Conservation (phyloP, 2,888 invertebrate genomes). For the Chalcosyrphus nemorum region DNA sequence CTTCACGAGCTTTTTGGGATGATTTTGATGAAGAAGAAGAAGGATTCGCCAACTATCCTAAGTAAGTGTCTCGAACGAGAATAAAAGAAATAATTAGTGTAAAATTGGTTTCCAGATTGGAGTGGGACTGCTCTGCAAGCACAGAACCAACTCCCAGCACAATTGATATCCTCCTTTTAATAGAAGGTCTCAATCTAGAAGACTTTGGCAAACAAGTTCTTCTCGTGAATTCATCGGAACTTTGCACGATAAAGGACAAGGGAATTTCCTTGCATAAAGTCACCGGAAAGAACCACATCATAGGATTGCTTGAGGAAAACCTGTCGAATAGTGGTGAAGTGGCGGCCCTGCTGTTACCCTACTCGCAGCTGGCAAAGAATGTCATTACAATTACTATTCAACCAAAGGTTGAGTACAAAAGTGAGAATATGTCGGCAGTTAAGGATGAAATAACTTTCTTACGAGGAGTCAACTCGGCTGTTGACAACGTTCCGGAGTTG, state of each 20-base stretch:
- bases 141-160: slow-evolving; percentile 45
- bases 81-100: neutral
- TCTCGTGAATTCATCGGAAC: slow-evolving; percentile 72
- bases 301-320: slow-evolving; percentile 79
- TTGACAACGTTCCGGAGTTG: slow-evolving; percentile 74
- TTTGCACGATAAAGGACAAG: slow-evolving; percentile 76
- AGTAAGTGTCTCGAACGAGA: slow-evolving; percentile 70
- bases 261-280: slow-evolving; percentile 62
- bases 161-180: slow-evolving; percentile 76
- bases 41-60: slow-evolving; percentile 74
- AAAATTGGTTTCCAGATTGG: slow-evolving; percentile 28
- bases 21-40: slow-evolving; percentile 79
- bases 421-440: slow-evolving; percentile 77
- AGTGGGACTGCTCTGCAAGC: slow-evolving; percentile 46
- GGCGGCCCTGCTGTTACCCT: slow-evolving; percentile 77
- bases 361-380: slow-evolving; percentile 76
- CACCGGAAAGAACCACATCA: slow-evolving; percentile 55
- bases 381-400: slow-evolving; percentile 79
- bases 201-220: slow-evolving; percentile 77
- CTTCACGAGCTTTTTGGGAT: slow-evolving; percentile 82
- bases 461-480: slow-evolving; percentile 76
- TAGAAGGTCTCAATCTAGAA: slow-evolving; percentile 78
- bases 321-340: slow-evolving; percentile 78
- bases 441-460: slow-evolving; percentile 78
- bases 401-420: slow-evolving; percentile 79